Evolutionary conservation across 2,797 vertebrate species (phyloP).

Genomic region (Platyrinchus mystaceus): DNA sequence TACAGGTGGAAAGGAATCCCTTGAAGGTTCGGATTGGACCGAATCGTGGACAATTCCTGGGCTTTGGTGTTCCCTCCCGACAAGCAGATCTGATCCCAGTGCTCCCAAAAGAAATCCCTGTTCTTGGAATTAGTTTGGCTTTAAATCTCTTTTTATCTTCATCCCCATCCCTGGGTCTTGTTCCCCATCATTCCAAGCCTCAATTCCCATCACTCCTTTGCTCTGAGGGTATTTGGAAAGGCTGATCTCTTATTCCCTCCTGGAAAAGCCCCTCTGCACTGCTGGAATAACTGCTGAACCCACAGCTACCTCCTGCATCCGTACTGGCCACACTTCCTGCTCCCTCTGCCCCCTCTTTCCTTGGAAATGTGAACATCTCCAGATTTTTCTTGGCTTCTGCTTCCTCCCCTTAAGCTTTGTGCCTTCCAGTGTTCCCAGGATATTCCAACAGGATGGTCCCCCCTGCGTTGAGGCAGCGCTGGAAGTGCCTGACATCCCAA

Average conservation of each 20-base stretch:
- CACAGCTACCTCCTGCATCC: background rate
- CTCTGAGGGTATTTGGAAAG: background rate
- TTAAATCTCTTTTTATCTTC: background rate
- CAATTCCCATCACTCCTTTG: background rate
- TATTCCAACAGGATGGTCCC: background rate
- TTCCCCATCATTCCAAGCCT: background rate
- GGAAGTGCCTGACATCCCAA: background rate
- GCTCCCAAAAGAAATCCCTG: background rate
- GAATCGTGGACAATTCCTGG: accelerated
- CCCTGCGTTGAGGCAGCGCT: background rate
- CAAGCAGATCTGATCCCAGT: background rate
- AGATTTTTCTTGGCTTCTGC: background rate
- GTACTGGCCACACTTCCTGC: background rate
- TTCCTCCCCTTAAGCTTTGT: background rate
- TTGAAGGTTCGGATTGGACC: background rate
- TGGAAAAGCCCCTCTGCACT: background rate
- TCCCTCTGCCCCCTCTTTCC: background rate
- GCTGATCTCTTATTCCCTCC: background rate
- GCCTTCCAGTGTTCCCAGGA: background rate
- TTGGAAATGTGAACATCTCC: background rate
- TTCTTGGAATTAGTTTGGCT: background rate
- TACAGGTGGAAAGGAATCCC: background rate
- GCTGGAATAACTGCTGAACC: background rate
- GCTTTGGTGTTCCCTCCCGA: background rate
- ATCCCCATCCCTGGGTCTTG: background rate